Conservation (phyloP, 2,797 vertebrate genomes). For the Melanotaenia pygmaea region DNA sequence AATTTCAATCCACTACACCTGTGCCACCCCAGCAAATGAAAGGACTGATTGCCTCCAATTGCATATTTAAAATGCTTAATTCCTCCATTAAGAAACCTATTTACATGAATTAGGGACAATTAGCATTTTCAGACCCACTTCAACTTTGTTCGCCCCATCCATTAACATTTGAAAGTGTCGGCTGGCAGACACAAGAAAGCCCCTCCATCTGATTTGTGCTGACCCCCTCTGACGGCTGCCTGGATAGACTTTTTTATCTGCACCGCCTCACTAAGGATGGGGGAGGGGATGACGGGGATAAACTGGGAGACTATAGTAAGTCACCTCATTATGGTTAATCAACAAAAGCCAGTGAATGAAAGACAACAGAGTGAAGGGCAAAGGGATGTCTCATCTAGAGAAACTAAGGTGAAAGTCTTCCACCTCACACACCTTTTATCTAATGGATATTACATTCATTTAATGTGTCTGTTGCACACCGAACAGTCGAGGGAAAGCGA, state of each 20-base stretch:
- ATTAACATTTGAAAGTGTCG: slow-evolving; percentile 94
- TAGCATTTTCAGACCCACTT: slow-evolving; percentile 88
- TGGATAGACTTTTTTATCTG: slow-evolving; percentile 74
- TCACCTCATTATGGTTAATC: slow-evolving; percentile 81
- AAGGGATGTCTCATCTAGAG: slow-evolving; percentile 55
- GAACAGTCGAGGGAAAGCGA: slow-evolving; percentile 12
- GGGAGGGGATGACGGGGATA: slow-evolving; percentile 43
- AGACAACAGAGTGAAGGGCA: slow-evolving; percentile 72
- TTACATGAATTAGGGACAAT: slow-evolving; percentile 89
- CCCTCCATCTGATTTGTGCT: slow-evolving; percentile 85
- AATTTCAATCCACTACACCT: slow-evolving; percentile 87
- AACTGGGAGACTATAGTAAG: slow-evolving; percentile 64
- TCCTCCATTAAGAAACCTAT: slow-evolving; percentile 88
- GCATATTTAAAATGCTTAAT: slow-evolving; percentile 87
- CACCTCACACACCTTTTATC: slow-evolving; percentile 61
- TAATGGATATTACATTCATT: slow-evolving; percentile 60
- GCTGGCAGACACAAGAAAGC: slow-evolving; percentile 89
- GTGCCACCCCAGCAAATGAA: slow-evolving; percentile 85
- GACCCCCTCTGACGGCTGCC: slow-evolving; percentile 76
- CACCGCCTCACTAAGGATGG: slow-evolving; percentile 59
- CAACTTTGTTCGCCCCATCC: slow-evolving; percentile 88
- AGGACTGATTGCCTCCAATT: slow-evolving; percentile 86
- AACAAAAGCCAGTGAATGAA: slow-evolving; percentile 78
- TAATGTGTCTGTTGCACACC: slow-evolving; percentile 36
- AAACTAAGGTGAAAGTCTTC: slow-evolving; percentile 57